A percentile compares a stretch with the other conserved stretches of the same genome.
Evolutionary conservation across 2,113 vertebrate genomes (phyloP).

Genomic region (Guaruba guarouba): DNA sequence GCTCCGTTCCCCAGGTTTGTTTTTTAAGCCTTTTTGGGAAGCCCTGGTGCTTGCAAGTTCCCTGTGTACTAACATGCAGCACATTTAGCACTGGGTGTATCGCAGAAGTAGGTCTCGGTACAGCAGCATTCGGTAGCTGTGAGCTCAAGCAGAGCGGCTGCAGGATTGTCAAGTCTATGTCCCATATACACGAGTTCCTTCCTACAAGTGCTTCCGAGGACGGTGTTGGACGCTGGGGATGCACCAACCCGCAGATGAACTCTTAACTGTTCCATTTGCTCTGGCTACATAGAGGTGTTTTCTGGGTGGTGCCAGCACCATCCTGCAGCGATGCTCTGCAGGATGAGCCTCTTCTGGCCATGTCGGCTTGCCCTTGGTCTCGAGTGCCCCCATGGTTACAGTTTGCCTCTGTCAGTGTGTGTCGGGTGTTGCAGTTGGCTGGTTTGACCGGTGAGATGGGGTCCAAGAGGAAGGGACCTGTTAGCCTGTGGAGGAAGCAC

Average conservation of each 20-base stretch:
- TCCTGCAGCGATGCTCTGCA: neutral
- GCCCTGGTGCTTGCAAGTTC: neutral
- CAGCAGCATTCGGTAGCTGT: fast-evolving
- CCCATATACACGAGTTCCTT: neutral
- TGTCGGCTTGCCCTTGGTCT: fast-evolving
- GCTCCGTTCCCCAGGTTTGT: neutral
- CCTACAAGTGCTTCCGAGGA: neutral
- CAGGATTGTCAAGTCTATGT: fast-evolving
- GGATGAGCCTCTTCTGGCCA: neutral
- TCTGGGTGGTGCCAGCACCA: neutral
- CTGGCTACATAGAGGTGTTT: neutral
- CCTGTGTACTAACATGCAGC: neutral
- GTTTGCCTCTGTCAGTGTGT: fast-evolving
- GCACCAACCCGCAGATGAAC: neutral
- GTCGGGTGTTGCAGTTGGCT: fast-evolving
- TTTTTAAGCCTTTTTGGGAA: neutral
- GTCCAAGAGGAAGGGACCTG: fast-evolving
- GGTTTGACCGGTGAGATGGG: fast-evolving
- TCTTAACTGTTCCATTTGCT: fast-evolving
- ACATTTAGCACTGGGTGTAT: neutral
- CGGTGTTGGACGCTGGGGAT: fast-evolving
- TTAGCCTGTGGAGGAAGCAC: fast-evolving
- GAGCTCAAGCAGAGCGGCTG: neutral
- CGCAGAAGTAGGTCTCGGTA: neutral
- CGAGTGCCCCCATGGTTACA: neutral